These are phyloP conservation scores for Scylla paramamosain DNA, from an alignment of 1,140 invertebrate species.

Conservation along the genomic window DNA sequence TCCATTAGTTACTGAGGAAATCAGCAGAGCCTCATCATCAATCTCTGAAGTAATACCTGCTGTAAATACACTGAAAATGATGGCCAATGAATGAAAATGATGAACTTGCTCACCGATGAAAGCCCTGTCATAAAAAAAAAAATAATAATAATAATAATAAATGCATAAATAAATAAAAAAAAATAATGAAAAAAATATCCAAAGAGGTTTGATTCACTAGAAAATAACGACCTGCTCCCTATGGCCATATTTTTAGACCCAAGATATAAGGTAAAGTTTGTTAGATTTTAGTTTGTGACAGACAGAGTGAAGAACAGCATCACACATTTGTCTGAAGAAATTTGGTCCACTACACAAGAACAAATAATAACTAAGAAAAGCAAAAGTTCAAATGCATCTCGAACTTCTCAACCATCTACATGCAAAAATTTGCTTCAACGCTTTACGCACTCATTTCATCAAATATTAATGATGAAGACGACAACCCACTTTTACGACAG, in stretches of 20 bases:
- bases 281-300: background rate
- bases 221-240: background rate
- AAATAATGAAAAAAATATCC: background rate
- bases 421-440: background rate
- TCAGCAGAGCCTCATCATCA: conserved; percentile 34
- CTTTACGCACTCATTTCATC: background rate
- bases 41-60: background rate
- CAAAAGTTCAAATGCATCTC: background rate
- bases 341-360: background rate
- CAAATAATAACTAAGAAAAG: background rate
- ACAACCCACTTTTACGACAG: too few species aligned
- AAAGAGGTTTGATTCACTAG: conserved; percentile 18
- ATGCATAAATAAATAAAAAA: background rate
- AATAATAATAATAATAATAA: too few species aligned
- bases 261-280: conserved; percentile 15
- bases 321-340: background rate
- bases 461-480: background rate
- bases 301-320: conserved; percentile 26
- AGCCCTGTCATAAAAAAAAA: background rate
- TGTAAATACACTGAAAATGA: background rate
- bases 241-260: conserved; percentile 39
- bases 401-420: background rate
- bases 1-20: background rate
- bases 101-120: background rate
- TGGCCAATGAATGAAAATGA: too few species aligned